Evolutionary conservation across 2,797 vertebrate genomes (phyloP), one percentile per base, ranked within the genome.

Genomic region (Malurus leucopterus): DNA sequence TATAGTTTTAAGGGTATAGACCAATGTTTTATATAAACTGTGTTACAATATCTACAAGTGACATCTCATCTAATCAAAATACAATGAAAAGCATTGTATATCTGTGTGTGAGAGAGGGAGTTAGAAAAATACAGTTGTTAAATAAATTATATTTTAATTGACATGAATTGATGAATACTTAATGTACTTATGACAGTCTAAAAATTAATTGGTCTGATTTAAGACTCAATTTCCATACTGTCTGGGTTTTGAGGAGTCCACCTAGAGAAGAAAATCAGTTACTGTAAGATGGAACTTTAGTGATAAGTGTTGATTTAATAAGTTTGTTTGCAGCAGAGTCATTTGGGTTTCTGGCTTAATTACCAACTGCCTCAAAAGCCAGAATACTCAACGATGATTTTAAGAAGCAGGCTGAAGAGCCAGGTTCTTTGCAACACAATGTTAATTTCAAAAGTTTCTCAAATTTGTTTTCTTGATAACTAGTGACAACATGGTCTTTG

Each of bases 291-390:
- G 84, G 95, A 94, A 87, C 46, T 80, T 96, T 86, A 82, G 90
- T 65, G 65, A 89, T 88, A 84, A 89, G 64, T 94, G 91, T 91
- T 95, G 93, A 96, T 95, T 95, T 77, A 96, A 95, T 93, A 95
- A 65, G 19, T 93, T 97, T 96, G 90, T 86, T 95, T 91, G 36
- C 77, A 95, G 96, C 96, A 95, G 93, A 94, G 95, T 90, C 32
- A 21, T 85, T 71, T 86, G 34, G 54, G 32, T 95, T 97, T 97
- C 95, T 96, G 90, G 79, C 92, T 91, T 96, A 88, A 62, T 93
- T 91, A 90, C 51, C 50, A 34, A 71, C 82, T 90, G 40, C 62
- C 40, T 61, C 81, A 69, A 91, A 74, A 96, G 82, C 73, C 93
- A 96, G 91, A 91, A 94, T 82, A 74, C 30, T 75, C 44, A 87